Base-by-base conservation (phyloP, 1,140 invertebrate genomes). In the Orchesella cincta region DNA sequence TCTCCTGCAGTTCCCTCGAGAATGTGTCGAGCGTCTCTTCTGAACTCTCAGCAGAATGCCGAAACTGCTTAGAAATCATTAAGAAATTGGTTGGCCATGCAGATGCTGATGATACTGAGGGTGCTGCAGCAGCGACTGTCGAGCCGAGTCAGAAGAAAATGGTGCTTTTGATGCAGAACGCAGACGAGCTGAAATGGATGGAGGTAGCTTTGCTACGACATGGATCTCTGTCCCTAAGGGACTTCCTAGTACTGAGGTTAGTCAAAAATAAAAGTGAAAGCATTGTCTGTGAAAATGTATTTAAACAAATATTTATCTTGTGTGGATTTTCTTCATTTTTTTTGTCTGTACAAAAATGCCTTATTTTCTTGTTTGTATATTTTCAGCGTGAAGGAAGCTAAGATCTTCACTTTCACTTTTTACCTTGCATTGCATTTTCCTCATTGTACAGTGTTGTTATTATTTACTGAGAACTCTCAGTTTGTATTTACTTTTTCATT, bases 41-140 rank as follows among this genome's bases (percentile, higher is more conserved):
- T 1, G 81, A 81, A 31, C 62, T 81, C 14, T 81, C 80, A 31
- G 78, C 75, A 8, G 81, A 81, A 70, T 81, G 81, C 52, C 36
- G 81, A 46, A 81, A 81, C 64, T 81, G 81, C 54, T 52, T 81
- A 52, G 81, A 81, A 54, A 76, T 81, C 23, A 81, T 81, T 64
- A 80, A 80, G 64, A 78, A 78, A 71, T 70, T 73, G 35, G 39
- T 73, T 1, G 35, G 79, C 31, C 78, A 80, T 5, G 78, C 71
- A 29, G 72, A 35, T 20, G 31, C 29, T 12, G 39, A 57, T 28
- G 39, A 73, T 46, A 29, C 23, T 23, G 20, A 72, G 54, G 31
- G 5, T 8, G 29, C 54, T 16, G 54, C 54, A 62, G 23, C 26
- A 26, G 54, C 8, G 54, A 26, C 23, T 12, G 62, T 67, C 1